Base-by-base conservation (phyloP, 2,888 invertebrate genomes). In the Mythimna pallens region DNA sequence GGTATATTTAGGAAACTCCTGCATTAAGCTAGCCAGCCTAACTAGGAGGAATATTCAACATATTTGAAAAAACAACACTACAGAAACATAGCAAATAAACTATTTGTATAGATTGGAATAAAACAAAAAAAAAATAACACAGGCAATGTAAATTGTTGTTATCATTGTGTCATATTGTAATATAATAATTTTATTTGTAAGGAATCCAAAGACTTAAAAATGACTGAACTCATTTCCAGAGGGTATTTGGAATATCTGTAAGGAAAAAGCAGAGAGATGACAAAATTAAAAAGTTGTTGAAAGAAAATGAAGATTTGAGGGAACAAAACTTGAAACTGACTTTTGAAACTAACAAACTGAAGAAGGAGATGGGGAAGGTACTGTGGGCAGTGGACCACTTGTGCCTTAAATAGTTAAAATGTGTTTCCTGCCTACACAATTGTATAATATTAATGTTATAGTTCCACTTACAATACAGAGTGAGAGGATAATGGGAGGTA, bases 361-460 rank as follows among this genome's bases (percentile, higher is more conserved):
- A 93, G 79, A 95, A 93, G 86, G 92, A 94, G 55, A 88, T 93
- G 70, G 93, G 91, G 20, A 95, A 95, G 94, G 96, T 78, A 73
- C 52, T 57, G 30, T 40, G 22, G 20, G 20, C 9, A n/a, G 20
- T 7, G 25, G 34, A 12, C 55, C 25, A 34, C 22, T 25, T 8
- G 6, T 58, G 58, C 43, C 58, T 25, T 8, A 1, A 43, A 22
- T 7, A 8, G 22, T 55, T 34, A 9, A 2, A 50, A 54, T 17
- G 2, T 59, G 52, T 47, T 59, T 54, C 43, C 25, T 22, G 14
- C 52, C 40, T 55, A 6, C 47, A 47, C 20, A 47, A 0, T 47
- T 47, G 12, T 74, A 34, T 55, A 22, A 54, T 54, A 7, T n/a
- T 20, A 58, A 17, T 30, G 25, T 36, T 52, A 47, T 12, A 30